Evolutionary conservation across 1,140 invertebrate genomes (phyloP), one percentile per base, ranked within the genome.

Genomic region (Venturia canescens): DNA sequence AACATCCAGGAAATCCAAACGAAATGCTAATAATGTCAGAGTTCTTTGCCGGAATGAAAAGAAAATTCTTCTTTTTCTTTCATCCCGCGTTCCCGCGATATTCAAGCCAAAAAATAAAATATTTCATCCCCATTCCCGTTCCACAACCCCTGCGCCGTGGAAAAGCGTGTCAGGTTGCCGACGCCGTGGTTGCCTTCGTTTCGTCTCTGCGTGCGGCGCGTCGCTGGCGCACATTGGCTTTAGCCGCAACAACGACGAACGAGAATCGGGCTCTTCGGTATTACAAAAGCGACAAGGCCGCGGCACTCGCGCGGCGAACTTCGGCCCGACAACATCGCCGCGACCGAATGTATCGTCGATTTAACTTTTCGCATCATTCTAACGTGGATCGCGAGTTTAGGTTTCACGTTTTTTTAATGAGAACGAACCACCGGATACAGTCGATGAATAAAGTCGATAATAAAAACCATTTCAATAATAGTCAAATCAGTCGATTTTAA

Each of bases 231-330:
- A 31, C 66, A 69, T 27, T 69, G 66, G 27, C 29, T 69, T 29
- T 31, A 29, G 27, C 66, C 66, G 13, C 66, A 63, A 63, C 1
- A 53, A 7, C 50, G 38, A 7, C 38, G 18, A 53, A 21, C 53
- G 53, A 57, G 23, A 63, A 63, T 63, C 60, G 66, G 9, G 66
- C 26, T 69, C 27, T 69, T 69, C 66, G 38, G 66, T 69, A 31
- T 31, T 27, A 69, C 66, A 23, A 63, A 27, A 27, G 26, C 80
- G 84, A 86, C 87, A 85, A 89, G 87, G 85, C 88, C 88, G 88
- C 83, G 88, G 66, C 88, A 90, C 87, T 90, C 89, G 89, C 86
- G 88, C 86, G 87, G 89, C 84, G 88, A 84, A 89, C 85, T 84
- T 87, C 87, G 84, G 83, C 87, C 86, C 85, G 88, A 87, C 86